Evolutionary conservation across 2,797 vertebrate genomes (phyloP).

Genomic region (Cossypha polioptera): DNA sequence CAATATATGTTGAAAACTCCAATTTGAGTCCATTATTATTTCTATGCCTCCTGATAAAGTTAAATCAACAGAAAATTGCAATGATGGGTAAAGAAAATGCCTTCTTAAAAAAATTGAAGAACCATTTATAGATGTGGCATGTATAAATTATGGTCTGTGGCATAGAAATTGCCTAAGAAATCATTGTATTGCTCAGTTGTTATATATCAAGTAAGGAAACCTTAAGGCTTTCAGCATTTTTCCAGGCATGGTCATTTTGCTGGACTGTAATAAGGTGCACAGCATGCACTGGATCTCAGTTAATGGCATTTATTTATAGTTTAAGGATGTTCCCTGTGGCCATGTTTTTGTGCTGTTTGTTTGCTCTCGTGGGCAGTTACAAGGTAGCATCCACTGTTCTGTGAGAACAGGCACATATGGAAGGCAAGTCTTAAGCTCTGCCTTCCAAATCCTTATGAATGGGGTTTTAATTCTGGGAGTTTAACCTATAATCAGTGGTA

Average conservation of each 20-base stretch:
- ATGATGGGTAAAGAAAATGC: not conserved
- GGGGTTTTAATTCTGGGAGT: slow-evolving; percentile 24
- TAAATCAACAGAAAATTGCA: not conserved
- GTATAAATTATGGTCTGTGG: not conserved
- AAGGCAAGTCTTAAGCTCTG: not conserved
- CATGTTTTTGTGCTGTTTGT: not conserved
- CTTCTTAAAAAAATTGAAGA: not conserved
- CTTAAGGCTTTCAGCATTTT: not conserved
- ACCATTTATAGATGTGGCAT: not conserved
- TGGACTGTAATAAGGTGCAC: not conserved
- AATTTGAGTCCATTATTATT: not conserved
- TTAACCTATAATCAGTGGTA: not conserved
- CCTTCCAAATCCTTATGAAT: slow-evolving; percentile 10
- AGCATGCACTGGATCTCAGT: not conserved
- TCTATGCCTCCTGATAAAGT: not conserved
- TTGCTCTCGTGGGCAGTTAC: not conserved
- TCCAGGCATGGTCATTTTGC: not conserved
- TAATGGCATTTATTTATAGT: not conserved
- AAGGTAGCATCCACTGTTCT: not conserved
- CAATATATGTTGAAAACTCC: not conserved
- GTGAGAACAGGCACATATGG: not conserved
- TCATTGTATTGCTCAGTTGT: not conserved
- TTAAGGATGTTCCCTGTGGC: not conserved
- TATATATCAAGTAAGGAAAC: not conserved
- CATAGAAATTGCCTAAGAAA: not conserved